These are phyloP conservation scores for Neelides sp. DNA, from an alignment of 1,140 invertebrate species.

Conservation along the genomic window DNA sequence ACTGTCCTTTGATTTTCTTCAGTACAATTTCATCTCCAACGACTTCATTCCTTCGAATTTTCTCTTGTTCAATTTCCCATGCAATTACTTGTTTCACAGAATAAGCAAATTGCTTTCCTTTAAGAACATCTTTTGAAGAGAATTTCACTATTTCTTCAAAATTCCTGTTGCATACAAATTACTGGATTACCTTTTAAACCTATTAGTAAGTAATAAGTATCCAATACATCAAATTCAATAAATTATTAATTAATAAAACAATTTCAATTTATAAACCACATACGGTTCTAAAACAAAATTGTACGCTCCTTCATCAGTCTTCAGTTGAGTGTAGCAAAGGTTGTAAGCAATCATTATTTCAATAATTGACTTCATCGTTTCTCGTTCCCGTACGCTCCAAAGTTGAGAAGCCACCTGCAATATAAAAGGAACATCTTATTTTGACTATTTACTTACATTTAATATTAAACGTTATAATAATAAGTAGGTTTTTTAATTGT, in stretches of 20 bases:
- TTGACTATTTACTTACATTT: neutral
- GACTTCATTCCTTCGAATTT: conserved; percentile 45
- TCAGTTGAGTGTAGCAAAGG: conserved; percentile 69
- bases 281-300: conserved; percentile 70
- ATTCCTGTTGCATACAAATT: conserved; percentile 38
- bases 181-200: neutral
- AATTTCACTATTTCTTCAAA: conserved; percentile 43
- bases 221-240: conserved; percentile 35
- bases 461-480: too few relatives aligned
- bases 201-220: conserved; percentile 27
- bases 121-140: conserved; percentile 35
- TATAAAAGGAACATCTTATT: conserved; percentile 21
- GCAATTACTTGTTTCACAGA: conserved; percentile 62
- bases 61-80: conserved; percentile 59
- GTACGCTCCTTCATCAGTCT: conserved; percentile 61
- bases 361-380: conserved; percentile 55
- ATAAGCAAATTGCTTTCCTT: conserved; percentile 43
- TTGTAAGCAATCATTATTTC: conserved; percentile 79
- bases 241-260: too few relatives aligned
- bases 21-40: conserved; percentile 8
- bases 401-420: conserved; percentile 52
- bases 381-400: conserved; percentile 61
- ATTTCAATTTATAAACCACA: conserved; percentile 36
- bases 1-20: neutral
- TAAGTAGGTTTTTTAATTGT: neutral